Evolutionary conservation across 2,888 invertebrate genomes (phyloP).

Genomic region (Dexiosoma caninum): DNA sequence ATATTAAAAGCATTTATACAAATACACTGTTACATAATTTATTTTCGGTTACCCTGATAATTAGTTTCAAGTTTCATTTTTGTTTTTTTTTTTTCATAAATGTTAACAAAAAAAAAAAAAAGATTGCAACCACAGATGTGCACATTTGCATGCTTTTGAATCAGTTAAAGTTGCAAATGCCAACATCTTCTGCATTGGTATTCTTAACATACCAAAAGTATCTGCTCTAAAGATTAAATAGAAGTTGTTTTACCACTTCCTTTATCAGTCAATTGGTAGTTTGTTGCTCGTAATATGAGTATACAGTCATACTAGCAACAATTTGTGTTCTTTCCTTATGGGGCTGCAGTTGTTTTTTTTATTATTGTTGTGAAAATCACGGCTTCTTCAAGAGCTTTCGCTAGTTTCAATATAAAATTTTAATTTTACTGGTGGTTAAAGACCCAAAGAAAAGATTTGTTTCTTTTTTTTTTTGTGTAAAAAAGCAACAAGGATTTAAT

Average conservation of each 20-base stretch:
- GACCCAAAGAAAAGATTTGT: neutral
- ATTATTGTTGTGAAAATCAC: too few species aligned
- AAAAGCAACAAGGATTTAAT: conserved; percentile 29
- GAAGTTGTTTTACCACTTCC: neutral
- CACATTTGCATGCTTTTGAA: neutral
- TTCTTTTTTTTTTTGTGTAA: too few species aligned
- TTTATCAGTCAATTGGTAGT: neutral
- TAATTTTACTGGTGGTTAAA: conserved; percentile 17
- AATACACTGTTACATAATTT: too few species aligned
- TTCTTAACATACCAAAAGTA: neutral
- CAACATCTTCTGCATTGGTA: neutral
- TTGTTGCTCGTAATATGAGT: neutral
- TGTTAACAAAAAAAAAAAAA: too few species aligned
- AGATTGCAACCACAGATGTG: too few species aligned
- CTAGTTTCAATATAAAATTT: neutral
- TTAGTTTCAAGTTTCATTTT: too few species aligned
- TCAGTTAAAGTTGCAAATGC: neutral
- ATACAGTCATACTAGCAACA: neutral
- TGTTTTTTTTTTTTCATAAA: too few species aligned
- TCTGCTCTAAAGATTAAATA: neutral
- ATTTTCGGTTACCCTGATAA: too few species aligned
- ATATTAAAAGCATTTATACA: too few species aligned
- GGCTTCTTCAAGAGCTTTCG: neutral
- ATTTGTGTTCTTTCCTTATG: neutral
- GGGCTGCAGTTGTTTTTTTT: neutral